phyloP scores from a whole-genome alignment of 2,797 vertebrate species.

The Sus cebifrons region DNA sequence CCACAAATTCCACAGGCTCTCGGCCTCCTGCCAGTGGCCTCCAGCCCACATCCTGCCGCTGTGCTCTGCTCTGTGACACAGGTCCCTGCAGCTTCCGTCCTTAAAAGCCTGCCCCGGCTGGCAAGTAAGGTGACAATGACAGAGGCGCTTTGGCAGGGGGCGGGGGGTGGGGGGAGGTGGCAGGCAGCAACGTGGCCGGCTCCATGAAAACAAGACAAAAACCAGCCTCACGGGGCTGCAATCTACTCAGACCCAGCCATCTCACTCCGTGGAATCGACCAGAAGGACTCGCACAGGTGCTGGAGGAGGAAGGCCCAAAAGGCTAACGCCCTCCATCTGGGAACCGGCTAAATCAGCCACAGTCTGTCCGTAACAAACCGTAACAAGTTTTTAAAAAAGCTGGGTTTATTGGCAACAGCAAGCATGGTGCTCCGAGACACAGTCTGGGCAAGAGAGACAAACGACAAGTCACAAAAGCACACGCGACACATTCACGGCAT shows the following conservation, averaged over 20 bases:
- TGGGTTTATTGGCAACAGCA: neutral
- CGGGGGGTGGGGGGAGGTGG: no score
- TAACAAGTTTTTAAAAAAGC: neutral
- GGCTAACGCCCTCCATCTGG: neutral
- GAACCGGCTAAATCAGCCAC: neutral
- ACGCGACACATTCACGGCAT: neutral
- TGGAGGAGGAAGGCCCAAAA: neutral
- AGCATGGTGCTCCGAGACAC: neutral
- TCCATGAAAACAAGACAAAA: neutral
- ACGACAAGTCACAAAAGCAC: neutral
- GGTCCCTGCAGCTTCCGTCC: neutral
- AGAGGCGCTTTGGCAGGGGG: neutral
- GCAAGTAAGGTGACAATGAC: neutral
- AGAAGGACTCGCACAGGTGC: neutral
- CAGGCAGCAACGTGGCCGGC: neutral
- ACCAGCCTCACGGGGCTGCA: neutral
- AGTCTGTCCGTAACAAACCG: neutral
- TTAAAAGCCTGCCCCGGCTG: neutral
- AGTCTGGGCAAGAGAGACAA: neutral
- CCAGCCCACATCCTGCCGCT: rapidly evolving
- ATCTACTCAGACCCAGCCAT: neutral
- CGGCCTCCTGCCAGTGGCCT: neutral
- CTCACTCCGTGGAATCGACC: neutral
- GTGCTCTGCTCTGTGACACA: neutral
- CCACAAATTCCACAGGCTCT: neutral